Base-by-base conservation (phyloP, 2,888 invertebrate genomes). In the Luperina testacea region DNA sequence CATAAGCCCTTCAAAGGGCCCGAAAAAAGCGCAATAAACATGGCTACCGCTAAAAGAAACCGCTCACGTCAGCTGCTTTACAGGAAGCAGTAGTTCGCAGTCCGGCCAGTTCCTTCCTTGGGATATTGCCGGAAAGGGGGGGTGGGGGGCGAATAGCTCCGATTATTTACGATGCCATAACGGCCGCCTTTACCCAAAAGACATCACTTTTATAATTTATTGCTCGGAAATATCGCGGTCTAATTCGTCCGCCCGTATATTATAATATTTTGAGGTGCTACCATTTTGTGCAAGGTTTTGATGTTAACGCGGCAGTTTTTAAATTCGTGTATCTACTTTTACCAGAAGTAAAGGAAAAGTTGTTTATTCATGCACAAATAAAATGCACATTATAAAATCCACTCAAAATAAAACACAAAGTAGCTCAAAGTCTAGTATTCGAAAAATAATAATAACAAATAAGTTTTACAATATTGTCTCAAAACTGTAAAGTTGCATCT, bases 131-230 rank as follows among this genome's bases (percentile, higher is more conserved):
- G 82, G 87, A 85, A 83, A 77, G 0, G 9, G 77, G 63, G 65
- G 71, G 53, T 11, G 11, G 75, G 15, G 75, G 38, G 15, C 7
- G 82, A 80, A 80, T 80, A 8, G 78, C 67, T 78, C 72, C 76
- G 69, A 88, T 89, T 85, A 87, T 90, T 88, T 88, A 88, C 82
- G 87, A 90, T 64, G 81, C 83, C 79, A 89, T 89, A 89, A 89
- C 83, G 91, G 90, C 87, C 91, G 80, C 87, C 76, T 78, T 65
- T 84, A 90, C 89, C 91, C 94, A 91, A 91, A 93, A 93, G 93
- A 94, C 94, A 93, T 94, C 93, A 93, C 93, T 94, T 94, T 93
- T 93, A 94, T 94, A 95, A 96, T 94, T 95, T 95, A 96, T 94
- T 91, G 91, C 90, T 84, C 87, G 93, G 92, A 94, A 95, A 95